Evolutionary conservation across 2,888 invertebrate genomes (phyloP).

Genomic region (Parthenolecanium corni): DNA sequence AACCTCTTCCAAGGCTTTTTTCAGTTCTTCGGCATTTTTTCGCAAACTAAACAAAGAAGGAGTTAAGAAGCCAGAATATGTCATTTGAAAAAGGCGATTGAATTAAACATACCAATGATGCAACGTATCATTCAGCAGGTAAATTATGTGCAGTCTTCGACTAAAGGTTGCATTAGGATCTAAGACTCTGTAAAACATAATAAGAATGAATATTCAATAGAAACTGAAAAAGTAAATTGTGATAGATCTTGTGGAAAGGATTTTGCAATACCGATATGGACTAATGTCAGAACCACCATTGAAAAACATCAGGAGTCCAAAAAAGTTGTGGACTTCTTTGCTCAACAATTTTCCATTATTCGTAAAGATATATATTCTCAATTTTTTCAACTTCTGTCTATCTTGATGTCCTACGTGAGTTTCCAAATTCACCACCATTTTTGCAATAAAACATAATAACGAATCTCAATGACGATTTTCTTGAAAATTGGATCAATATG

Average conservation of each 20-base stretch:
- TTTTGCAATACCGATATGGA: background rate
- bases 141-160: slow-evolving; percentile 92
- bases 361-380: no score
- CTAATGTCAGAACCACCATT: background rate
- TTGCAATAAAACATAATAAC: no score
- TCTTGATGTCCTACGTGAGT: no score
- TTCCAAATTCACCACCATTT: no score
- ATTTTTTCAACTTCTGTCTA: no score
- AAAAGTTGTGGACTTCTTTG: no score
- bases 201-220: slow-evolving; percentile 10
- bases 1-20: slow-evolving; percentile 84
- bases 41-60: slow-evolving; percentile 59
- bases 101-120: slow-evolving; percentile 78
- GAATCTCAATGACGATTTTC: no score
- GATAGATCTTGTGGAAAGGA: background rate
- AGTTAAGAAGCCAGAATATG: background rate
- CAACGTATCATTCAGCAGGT: slow-evolving; percentile 95
- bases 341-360: no score
- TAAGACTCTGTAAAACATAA: slow-evolving; percentile 34
- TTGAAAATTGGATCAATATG: no score
- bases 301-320: no score
- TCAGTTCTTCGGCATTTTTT: slow-evolving; percentile 87
- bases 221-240: background rate
- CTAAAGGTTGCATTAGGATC: slow-evolving; percentile 52
- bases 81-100: no score